phyloP scores from a whole-genome alignment of 2,113 vertebrate genomes.

The Plecotus auritus region DNA sequence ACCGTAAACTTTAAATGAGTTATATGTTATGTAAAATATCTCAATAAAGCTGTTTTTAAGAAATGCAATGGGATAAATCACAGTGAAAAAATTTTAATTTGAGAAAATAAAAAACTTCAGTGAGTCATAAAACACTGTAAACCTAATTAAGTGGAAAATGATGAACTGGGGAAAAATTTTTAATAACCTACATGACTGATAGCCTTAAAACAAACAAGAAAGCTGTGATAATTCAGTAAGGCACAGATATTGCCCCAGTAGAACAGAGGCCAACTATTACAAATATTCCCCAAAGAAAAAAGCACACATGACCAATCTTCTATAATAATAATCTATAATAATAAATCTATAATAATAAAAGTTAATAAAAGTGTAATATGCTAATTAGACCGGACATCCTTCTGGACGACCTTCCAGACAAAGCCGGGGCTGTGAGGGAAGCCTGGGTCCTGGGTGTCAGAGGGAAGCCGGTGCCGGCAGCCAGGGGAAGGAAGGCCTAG shows the following conservation, averaged over 20 bases:
- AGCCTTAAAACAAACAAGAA: conserved; percentile 15
- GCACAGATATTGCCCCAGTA: not conserved
- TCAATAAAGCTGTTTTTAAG: conserved; percentile 42
- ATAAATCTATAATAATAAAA: no score
- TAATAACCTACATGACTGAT: not conserved
- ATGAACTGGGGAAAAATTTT: not conserved
- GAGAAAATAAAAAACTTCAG: conserved; percentile 41
- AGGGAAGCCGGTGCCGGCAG: no score
- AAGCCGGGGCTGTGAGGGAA: no score
- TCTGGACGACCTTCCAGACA: no score
- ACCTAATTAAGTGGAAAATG: conserved; percentile 57
- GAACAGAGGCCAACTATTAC: not conserved
- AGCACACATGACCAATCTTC: not conserved
- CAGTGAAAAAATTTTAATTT: conserved; percentile 42
- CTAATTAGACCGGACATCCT: no score
- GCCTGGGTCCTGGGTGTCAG: no score
- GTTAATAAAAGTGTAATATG: no score
- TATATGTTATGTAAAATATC: conserved; percentile 17
- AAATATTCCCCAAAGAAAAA: not conserved
- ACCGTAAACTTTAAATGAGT: conserved; percentile 45
- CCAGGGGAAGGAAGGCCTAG: no score
- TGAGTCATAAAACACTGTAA: conserved; percentile 37
- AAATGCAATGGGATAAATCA: conserved; percentile 35
- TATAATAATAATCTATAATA: no score
- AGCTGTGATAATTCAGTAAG: not conserved